A percentile compares a stretch with the other conserved stretches of the same genome.
These are phyloP conservation scores for Oscheius sp. DNA, from an alignment of 2,888 invertebrate genomes.

Conservation along the genomic window DNA sequence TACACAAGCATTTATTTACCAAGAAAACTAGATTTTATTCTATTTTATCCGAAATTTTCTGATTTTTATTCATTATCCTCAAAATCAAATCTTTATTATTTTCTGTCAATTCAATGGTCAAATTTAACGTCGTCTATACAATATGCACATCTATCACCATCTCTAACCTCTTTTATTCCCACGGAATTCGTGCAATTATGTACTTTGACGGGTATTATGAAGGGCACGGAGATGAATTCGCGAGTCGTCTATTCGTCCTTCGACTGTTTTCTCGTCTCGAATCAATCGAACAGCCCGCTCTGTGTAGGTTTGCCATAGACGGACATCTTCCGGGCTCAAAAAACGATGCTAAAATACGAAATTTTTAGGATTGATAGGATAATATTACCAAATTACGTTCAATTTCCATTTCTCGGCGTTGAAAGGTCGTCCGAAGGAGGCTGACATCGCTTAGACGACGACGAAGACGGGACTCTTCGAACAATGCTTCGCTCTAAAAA, in stretches of 20 bases:
- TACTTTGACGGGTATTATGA: conserved; percentile 37
- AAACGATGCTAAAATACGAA: conserved; percentile 4
- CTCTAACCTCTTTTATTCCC: no score
- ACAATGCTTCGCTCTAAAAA: conserved; percentile 38
- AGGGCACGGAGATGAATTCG: conserved; percentile 43
- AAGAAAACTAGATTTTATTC: no score
- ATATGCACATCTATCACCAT: no score
- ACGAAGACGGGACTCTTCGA: conserved; percentile 43
- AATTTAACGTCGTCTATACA: no score
- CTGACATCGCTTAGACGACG: conserved; percentile 44
- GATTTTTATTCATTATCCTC: no score
- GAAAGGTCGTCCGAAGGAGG: conserved; percentile 39
- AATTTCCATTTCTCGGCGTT: conserved; percentile 43
- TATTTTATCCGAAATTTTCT: no score
- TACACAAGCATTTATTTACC: no score
- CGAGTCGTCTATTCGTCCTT: conserved; percentile 44
- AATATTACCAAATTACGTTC: conserved; percentile 36
- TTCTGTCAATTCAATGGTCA: no score
- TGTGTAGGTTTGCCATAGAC: conserved; percentile 36
- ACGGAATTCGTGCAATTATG: background rate
- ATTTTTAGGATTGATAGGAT: background rate
- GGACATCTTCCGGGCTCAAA: conserved; percentile 35
- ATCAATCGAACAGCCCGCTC: conserved; percentile 35
- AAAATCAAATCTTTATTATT: no score
- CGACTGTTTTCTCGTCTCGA: conserved; percentile 40